These are phyloP conservation scores for Recurvirostra avosetta DNA, from an alignment of 2,113 vertebrate species.

Conservation along the genomic window DNA sequence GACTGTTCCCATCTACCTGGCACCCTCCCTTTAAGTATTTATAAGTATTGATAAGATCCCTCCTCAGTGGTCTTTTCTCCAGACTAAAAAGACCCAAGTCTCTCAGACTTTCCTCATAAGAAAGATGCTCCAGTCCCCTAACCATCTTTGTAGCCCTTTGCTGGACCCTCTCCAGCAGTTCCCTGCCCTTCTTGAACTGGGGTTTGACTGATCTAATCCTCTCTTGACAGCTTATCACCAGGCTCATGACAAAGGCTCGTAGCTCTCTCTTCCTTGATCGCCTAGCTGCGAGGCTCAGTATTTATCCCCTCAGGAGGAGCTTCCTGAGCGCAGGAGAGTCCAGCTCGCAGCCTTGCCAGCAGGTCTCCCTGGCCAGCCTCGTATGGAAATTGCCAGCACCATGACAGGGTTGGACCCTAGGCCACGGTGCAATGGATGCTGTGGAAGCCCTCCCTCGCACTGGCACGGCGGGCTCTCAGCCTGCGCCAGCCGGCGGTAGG, in stretches of 20 bases:
- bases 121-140: too few relatives aligned
- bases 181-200: too few relatives aligned
- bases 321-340: background rate
- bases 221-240: background rate
- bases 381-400: background rate
- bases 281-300: background rate
- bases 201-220: background rate
- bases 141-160: too few relatives aligned
- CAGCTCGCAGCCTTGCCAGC: background rate
- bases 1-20: too few relatives aligned
- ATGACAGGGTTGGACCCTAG: rapidly evolving
- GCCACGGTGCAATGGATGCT: too few relatives aligned
- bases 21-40: too few relatives aligned
- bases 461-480: rapidly evolving
- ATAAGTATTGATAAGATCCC: too few relatives aligned
- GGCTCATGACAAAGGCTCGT: background rate
- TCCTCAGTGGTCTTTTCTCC: too few relatives aligned
- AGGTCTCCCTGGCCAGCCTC: background rate
- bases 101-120: too few relatives aligned
- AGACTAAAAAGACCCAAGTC: too few relatives aligned
- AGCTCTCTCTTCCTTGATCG: background rate
- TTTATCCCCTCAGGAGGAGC: background rate
- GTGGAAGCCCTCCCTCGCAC: rapidly evolving
- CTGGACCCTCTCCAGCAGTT: too few relatives aligned
- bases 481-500: background rate